Evolutionary conservation across 2,888 invertebrate genomes (phyloP), one percentile per base, ranked within the genome.

Genomic region (Steinernema hermaphroditum): DNA sequence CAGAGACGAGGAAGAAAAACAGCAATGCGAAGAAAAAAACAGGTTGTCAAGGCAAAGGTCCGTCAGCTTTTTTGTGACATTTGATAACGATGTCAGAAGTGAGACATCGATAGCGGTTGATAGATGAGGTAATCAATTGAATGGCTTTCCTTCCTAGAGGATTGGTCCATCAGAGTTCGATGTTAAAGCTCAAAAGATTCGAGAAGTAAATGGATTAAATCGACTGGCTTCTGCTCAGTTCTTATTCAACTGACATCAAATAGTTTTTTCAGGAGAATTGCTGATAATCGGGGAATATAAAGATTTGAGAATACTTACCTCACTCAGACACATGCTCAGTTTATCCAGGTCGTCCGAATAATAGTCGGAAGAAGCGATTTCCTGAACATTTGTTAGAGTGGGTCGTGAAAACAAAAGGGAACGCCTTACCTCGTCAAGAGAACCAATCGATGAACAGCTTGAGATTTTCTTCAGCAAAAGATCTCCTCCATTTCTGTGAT

Each of bases 321-420:
- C 85, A 41, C 83, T 83, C 54, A 85, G 76, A 44, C 85, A 84
- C 49, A 75, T 80, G 76, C 83, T 85, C 74, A 85, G 75, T 49
- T 83, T 83, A 78, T 85, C 85, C 73, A 85, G 74, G 34, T 84
- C 84, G 29, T 85, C 83, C 9, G 83, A 82, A n/a, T 78, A 77
- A 57, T 74, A 68, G 37, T 80, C 81, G 50, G 71, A 71, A 37
- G 77, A 57, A 16, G 78, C 74, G 4, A 50, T 71, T 46, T 81
- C 80, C 76, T 75, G 24, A 43, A 76, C n/a, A 32, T 9, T 12
- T 0, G 2, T 75, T 27, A 71, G 19, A 34, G 8, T 69, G 49
- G 49, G 27, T 69, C 4, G 6, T 50, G 4, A 12, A 50, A 8
- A 50, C 27, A 4, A 50, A 12, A 8, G 27, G 12, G 54, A 50